These are phyloP conservation scores for Sminthopsis crassicaudata DNA, from an alignment of 2,113 vertebrate species.

Conservation along the genomic window DNA sequence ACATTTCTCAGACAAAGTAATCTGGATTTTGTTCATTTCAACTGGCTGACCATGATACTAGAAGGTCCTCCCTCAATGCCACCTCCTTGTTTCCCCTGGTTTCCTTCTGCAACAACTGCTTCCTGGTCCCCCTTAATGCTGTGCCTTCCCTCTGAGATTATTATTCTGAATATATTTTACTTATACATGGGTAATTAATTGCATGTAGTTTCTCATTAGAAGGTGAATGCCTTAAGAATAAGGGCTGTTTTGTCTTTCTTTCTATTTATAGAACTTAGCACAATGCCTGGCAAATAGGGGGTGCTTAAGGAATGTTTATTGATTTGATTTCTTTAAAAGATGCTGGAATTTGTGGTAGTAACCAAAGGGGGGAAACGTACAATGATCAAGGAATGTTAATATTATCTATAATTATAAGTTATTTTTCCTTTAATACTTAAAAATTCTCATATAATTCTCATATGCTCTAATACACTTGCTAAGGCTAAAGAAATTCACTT, in stretches of 20 bases:
- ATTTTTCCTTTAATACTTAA: constrained; percentile 5
- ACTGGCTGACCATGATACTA: neutral
- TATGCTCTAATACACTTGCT: constrained; percentile 26
- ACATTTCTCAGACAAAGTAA: neutral
- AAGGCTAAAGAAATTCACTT: neutral
- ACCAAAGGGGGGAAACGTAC: neutral
- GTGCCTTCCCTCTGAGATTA: neutral
- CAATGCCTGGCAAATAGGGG: neutral
- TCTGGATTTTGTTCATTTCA: neutral
- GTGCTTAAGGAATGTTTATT: neutral
- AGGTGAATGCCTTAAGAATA: neutral
- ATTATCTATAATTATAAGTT: neutral
- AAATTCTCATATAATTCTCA: constrained; percentile 14
- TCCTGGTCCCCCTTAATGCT: neutral
- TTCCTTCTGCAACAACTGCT: neutral
- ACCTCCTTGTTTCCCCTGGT: neutral
- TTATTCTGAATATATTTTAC: neutral
- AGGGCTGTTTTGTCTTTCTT: neutral
- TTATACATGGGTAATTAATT: neutral
- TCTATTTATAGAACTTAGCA: neutral
- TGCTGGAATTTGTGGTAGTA: neutral
- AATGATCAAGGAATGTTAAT: constrained; percentile 24
- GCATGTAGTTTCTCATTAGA: neutral
- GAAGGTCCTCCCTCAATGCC: neutral
- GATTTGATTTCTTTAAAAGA: neutral